Conservation (phyloP, 2,113 vertebrate genomes). For the Miniopterus natalensis region DNA sequence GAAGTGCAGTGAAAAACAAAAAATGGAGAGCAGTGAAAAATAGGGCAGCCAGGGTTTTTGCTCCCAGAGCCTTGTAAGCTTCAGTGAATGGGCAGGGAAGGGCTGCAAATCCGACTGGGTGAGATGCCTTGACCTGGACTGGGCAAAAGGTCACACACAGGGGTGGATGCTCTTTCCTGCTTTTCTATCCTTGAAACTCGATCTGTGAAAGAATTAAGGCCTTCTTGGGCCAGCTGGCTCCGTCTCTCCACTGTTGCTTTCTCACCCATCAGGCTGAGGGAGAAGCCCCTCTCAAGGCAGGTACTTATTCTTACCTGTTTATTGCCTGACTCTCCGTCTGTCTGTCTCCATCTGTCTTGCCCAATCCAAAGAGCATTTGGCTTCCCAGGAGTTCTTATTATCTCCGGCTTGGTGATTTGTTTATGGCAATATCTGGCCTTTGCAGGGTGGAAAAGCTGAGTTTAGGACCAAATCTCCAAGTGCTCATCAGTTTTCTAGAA, state of each 20-base stretch:
- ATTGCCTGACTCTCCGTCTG: not conserved
- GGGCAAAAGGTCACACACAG: not conserved
- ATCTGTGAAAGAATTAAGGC: not conserved
- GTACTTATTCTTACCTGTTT: not conserved
- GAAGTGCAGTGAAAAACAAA: not conserved
- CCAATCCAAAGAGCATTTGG: not conserved
- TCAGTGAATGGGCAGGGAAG: not conserved
- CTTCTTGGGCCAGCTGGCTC: not conserved
- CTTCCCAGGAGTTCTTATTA: conserved; percentile 12
- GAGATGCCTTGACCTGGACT: not conserved
- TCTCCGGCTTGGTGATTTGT: conserved; percentile 4
- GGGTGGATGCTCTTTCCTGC: not conserved
- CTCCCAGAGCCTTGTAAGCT: not conserved
- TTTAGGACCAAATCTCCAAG: not conserved
- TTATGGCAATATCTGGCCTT: not conserved
- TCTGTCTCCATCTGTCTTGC: not conserved
- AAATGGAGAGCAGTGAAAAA: not conserved
- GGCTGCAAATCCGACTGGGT: not conserved
- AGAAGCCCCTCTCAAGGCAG: not conserved
- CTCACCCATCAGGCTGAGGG: not conserved
- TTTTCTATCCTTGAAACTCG: not conserved
- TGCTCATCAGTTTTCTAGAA: conserved; percentile 43
- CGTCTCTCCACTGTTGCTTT: not conserved
- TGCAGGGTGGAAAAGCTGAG: not conserved
- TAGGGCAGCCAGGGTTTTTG: not conserved